Evolutionary conservation across 2,888 invertebrate species (phyloP), one percentile per base, ranked within the genome.

Genomic region (Parnassius orleans): DNA sequence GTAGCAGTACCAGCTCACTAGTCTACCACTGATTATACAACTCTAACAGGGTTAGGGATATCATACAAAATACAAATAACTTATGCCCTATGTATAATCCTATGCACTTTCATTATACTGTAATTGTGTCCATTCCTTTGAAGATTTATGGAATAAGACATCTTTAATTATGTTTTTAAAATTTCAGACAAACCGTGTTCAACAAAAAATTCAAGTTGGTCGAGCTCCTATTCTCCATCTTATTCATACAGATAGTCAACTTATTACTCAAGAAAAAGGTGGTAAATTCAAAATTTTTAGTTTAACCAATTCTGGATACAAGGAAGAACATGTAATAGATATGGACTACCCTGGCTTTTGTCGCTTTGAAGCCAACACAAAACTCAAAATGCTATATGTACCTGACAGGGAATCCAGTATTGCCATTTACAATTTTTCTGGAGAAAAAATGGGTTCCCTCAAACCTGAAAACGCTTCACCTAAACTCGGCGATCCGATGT

Each of bases 261-360:
- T 96, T 68, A 91, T 96, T 69, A 94, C 95, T 10, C 96, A 96
- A 85, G 95, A 95, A 79, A 96, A 96, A 81, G 94, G 93, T 65
- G 96, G 96, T 66, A 84, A 88, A 57, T 92, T 94, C 52, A 95
- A 95, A 83, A 84, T 95, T 67, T 96, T 95, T 93, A 87, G 92
- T 69, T 89, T 92, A 69, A 89, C 92, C 64, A 93, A 93, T 72
- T 85, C 89, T 9, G 93, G 94, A 62, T 95, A 95, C 65, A 86
- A 92, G 64, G 86, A 94, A 66, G 84, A 92, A 46, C 92, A 93
- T 65, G 86, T 88, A 9, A 90, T 94, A 62, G 80, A 93, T n/a
- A 93, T 93, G 60, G 93, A 94, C 69, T 94, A 94, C 74, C 86
- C 93, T 64, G 96, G 95, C 48, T 96, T 95, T 80, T 96, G 96